phyloP scores from a whole-genome alignment of 1,140 invertebrate genomes.

The Andricus grossulariae region DNA sequence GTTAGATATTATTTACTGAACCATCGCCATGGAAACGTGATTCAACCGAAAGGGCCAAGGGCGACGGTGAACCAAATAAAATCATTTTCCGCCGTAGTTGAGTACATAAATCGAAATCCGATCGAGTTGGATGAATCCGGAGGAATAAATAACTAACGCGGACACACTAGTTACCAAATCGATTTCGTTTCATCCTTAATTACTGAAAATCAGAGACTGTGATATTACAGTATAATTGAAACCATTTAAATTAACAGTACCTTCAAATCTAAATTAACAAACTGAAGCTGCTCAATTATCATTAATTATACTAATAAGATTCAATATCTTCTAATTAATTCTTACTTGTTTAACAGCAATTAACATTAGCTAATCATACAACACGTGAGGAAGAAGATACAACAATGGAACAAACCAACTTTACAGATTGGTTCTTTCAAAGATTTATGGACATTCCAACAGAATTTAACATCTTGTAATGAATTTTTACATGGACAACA shows the following conservation, averaged over 20 bases:
- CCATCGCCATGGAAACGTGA: constrained; percentile 48
- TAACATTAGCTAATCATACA: too few relatives aligned
- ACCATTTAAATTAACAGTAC: background rate
- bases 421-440: too few relatives aligned
- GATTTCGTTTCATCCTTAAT: background rate
- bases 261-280: background rate
- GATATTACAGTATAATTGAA: background rate
- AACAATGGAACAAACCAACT: too few relatives aligned
- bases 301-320: too few relatives aligned
- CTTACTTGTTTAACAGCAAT: too few relatives aligned
- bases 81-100: constrained; percentile 16
- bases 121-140: background rate
- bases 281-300: too few relatives aligned
- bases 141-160: background rate
- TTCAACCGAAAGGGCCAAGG: constrained; percentile 11
- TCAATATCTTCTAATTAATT: too few relatives aligned
- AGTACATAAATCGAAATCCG: constrained; percentile 11
- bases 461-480: too few relatives aligned
- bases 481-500: too few relatives aligned
- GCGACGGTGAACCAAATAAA: constrained; percentile 20
- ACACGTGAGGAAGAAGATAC: too few relatives aligned
- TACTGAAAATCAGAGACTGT: too few relatives aligned
- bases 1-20: constrained; percentile 54
- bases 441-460: too few relatives aligned
- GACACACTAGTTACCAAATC: background rate